Evolutionary conservation across 2,113 vertebrate species (phyloP), one percentile per base, ranked within the genome.

Genomic region (Oncorhynchus kisutch): DNA sequence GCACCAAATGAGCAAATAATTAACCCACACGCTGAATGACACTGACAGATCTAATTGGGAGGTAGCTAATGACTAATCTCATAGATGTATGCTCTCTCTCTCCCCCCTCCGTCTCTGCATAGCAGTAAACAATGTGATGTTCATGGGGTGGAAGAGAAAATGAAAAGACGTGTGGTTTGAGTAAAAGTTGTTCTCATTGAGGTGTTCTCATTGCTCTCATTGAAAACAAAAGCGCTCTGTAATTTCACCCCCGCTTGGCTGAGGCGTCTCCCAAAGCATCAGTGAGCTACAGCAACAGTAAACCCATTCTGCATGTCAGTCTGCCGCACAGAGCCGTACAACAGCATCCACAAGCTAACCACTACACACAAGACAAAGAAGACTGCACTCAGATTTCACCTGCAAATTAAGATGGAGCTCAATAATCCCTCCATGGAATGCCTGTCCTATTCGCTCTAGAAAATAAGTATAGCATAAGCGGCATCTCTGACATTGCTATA

Each of bases 191-290:
- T 85, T 82, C 29, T 29, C 4, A 4, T 29, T 29, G 29, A 29
- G 29, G 29, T 29, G 29, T 31, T 31, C 29, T 31, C 29, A 31
- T 31, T 31, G 49, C 16, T 54, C 13, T 45, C 76, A 77, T 74
- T 65, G 78, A 84, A 92, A 91, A 89, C 88, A 84, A 87, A 92
- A 86, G 77, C 64, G 75, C 80, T 87, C 79, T 89, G 86, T 90
- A 90, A 91, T 92, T 88, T 89, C 82, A 78, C 62, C 83, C 74
- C 79, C 18, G 48, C 81, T 85, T 68, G 73, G 91, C 91, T 81
- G 74, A 81, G 90, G 91, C 89, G 6, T 79, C 76, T 83, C 78
- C 85, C 80, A 73, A 69, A 78, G 83, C 80, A 72, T 65, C 68
- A 74, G 67, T 64, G 82, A 81, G 79, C 73, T 85, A 81, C 73